Evolutionary conservation across 2,113 vertebrate genomes (phyloP).

Genomic region (Paracanthobrama guichenoti): DNA sequence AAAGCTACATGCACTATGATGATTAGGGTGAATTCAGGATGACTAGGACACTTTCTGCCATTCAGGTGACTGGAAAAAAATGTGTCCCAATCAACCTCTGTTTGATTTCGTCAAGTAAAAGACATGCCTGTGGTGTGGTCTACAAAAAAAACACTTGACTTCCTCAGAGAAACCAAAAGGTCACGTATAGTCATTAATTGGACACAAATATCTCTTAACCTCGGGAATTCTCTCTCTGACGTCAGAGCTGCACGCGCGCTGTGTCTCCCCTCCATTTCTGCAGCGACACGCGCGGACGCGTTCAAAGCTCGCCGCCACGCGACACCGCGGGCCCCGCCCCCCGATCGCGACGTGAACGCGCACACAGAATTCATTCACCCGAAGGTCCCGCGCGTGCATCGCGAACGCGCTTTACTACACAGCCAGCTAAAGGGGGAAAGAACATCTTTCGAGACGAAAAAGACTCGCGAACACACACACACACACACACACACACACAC

Average conservation of each 20-base stretch:
- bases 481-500: neutral
- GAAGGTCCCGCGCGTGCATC: conserved; percentile 61
- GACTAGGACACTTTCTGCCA: too few species aligned
- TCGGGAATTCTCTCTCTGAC: conserved; percentile 50
- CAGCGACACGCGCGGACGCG: conserved; percentile 50
- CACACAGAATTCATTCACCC: conserved; percentile 66
- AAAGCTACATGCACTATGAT: neutral
- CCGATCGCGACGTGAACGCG: conserved; percentile 48
- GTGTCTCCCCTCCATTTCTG: conserved; percentile 34
- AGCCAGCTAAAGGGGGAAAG: conserved; percentile 27
- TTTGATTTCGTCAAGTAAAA: neutral
- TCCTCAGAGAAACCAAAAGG: neutral
- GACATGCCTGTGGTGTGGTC: neutral
- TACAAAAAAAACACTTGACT: neutral
- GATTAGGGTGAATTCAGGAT: too few species aligned
- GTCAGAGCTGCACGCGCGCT: conserved; percentile 31
- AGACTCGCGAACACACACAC: neutral
- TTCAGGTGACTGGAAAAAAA: too few species aligned
- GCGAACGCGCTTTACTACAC: conserved; percentile 68
- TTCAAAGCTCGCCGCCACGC: conserved; percentile 60
- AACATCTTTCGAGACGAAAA: conserved; percentile 37
- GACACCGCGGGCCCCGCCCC: conserved; percentile 58
- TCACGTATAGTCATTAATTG: neutral
- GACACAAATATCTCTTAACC: conserved; percentile 24
- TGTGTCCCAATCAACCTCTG: too few species aligned